Percentiles rank a stretch among this genome's conserved stretches.
phyloP scores from a whole-genome alignment of 2,113 vertebrate species.

The Elephantulus edwardii region DNA sequence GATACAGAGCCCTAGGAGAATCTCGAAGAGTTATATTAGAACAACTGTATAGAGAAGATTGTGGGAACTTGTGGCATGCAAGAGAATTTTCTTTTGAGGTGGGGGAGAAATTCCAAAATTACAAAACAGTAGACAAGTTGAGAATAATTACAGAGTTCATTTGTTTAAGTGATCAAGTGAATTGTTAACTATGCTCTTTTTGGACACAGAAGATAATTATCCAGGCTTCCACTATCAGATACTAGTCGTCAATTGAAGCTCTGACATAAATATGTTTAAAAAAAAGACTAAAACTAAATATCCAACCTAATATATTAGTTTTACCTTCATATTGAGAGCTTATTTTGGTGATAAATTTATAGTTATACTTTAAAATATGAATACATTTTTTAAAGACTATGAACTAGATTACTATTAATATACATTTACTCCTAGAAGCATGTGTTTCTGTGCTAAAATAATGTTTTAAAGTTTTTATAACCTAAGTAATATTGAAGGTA shows the following conservation, averaged over 20 bases:
- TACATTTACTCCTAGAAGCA: not conserved
- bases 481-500: not conserved
- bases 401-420: not conserved
- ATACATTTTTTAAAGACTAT: not conserved
- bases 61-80: not conserved
- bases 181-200: not conserved
- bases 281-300: not conserved
- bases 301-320: not conserved
- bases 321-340: not conserved
- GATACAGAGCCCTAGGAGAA: not conserved
- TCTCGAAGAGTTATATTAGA: not conserved
- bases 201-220: not conserved
- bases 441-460: not conserved
- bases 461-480: not conserved
- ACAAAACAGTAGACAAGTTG: not conserved
- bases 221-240: not conserved
- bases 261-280: not conserved
- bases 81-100: not conserved
- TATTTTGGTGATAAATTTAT: not conserved
- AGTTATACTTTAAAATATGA: not conserved
- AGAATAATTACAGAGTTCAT: not conserved
- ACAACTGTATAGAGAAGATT: not conserved
- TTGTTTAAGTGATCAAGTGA: not conserved
- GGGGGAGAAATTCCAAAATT: not conserved
- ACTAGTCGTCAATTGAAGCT: not conserved